Base-by-base conservation (phyloP, 1,140 invertebrate species). In the Akabosia matsudoensis region DNA sequence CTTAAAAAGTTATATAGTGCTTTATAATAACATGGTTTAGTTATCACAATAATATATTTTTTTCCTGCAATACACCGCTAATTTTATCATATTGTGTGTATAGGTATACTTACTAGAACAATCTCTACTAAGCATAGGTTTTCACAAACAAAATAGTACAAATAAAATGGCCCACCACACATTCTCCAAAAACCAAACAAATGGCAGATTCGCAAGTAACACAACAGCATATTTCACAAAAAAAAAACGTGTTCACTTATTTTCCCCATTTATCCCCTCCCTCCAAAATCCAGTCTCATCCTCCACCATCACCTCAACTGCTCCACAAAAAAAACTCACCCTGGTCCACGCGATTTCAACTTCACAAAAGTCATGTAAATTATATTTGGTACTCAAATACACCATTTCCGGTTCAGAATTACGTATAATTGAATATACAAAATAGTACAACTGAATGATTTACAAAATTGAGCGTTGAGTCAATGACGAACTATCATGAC, bases 311-410 rank as follows among this genome's bases (percentile, higher is more conserved):
- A 45, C 7, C 18, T 10, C 18, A 45, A 18, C 7, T 45, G 37
- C 37, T 10, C n/a, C 18, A 45, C 37, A 45, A 45, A n/a, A n/a
- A n/a, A n/a, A n/a, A n/a, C n/a, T n/a, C n/a, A n/a, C n/a, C n/a
- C n/a, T n/a, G n/a, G n/a, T n/a, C n/a, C n/a, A n/a, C n/a, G n/a
- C n/a, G n/a, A 18, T 45, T 45, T 45, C 37, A 45, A 45, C 18
- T 45, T 45, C 37, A 45, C 37, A 45, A 45, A 45, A n/a, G 7
- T 45, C 37, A 56, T 56, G 54, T 56, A 56, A 56, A 56, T 45
- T 45, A 45, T 56, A 56, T 56, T 56, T 56, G 54, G 54, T 56
- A 56, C 54, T 56, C 54, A 56, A 56, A 56, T 56, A 56, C 54
- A 56, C 54, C 7, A 56, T 56, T 56, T 3, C 22, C n/a, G 24